Conservation (phyloP, 1,140 invertebrate species). For the Pseudomyrmex gracilis region DNA sequence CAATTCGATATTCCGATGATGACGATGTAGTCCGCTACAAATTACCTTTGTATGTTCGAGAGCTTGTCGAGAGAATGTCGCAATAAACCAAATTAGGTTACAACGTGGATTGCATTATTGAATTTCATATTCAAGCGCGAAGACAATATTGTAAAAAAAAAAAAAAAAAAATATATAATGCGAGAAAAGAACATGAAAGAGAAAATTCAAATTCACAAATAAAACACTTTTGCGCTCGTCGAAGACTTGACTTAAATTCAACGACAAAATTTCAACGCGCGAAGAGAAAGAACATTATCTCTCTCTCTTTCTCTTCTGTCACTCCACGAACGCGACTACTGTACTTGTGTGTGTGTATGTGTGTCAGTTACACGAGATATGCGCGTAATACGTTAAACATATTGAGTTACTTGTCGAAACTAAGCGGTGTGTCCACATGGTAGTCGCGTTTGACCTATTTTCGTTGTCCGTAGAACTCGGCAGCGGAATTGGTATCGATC, state of each 20-base stretch:
- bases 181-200: neutral
- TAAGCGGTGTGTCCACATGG: neutral
- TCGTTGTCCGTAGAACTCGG: constrained; percentile 30
- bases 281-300: neutral
- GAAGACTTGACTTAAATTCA: neutral
- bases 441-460: constrained; percentile 53
- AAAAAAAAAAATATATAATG: too few species aligned
- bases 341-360: neutral
- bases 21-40: constrained; percentile 1
- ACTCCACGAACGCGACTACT: neutral
- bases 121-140: constrained; percentile 4
- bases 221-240: too few species aligned
- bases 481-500: constrained; percentile 40
- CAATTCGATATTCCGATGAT: constrained; percentile 13
- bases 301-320: neutral
- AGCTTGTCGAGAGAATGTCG: constrained; percentile 15
- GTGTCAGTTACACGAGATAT: too few species aligned
- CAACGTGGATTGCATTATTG: constrained; percentile 2
- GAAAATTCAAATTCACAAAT: too few species aligned
- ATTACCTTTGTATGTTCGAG: neutral
- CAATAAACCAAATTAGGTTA: constrained; percentile 33
- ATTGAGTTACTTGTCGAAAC: constrained; percentile 23
- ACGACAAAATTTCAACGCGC: constrained; percentile 32
- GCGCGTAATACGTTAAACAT: constrained; percentile 1
- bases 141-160: constrained; percentile 9